Evolutionary conservation across 2,797 vertebrate species (phyloP).

Genomic region (Lepilemur ruficaudatus): DNA sequence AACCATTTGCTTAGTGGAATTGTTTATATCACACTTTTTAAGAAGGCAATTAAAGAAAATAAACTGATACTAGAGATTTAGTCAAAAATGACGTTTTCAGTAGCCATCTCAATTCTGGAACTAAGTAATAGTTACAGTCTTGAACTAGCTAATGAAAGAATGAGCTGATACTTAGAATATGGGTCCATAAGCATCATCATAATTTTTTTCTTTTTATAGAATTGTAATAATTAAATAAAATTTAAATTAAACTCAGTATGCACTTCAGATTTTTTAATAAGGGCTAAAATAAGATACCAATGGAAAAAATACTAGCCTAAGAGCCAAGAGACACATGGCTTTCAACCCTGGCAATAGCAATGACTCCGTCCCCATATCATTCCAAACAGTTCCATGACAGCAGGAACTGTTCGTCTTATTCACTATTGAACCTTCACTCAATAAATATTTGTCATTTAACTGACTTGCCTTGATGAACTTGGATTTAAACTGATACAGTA

Average conservation of each 20-base stretch:
- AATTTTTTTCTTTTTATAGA: neutral
- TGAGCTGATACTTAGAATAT: neutral
- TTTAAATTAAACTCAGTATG: neutral
- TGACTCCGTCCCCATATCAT: neutral
- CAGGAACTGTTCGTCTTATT: neutral
- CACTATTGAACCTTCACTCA: neutral
- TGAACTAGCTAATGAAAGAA: neutral
- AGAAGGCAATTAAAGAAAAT: slow-evolving; percentile 24
- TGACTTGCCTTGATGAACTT: neutral
- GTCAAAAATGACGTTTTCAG: neutral
- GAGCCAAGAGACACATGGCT: neutral
- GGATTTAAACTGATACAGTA: neutral
- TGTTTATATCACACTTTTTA: neutral
- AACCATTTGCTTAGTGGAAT: slow-evolving; percentile 4
- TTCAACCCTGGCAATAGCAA: neutral
- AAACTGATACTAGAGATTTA: neutral
- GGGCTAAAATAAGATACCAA: neutral
- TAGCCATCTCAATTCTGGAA: neutral
- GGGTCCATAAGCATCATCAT: neutral
- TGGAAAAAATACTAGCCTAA: neutral
- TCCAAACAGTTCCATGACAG: neutral
- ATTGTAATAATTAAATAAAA: neutral
- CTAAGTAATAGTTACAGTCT: neutral
- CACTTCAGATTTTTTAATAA: neutral
- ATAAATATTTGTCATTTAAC: neutral